phyloP scores from a whole-genome alignment of 1,140 invertebrate genomes.

The Tetramorium parvispinum region DNA sequence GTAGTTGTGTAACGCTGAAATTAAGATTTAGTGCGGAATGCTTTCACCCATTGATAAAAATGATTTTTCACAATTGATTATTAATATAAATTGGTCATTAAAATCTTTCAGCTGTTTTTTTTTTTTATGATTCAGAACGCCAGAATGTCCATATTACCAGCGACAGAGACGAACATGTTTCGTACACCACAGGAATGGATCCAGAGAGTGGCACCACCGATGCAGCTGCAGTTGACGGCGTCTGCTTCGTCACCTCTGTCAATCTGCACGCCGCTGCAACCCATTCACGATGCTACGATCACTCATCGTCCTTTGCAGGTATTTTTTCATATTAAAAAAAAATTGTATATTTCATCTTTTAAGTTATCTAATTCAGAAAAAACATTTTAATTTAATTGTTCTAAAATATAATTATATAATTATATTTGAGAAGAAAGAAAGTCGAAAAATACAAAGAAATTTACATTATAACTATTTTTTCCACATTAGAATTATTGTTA shows the following conservation, averaged over 20 bases:
- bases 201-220: slow-evolving; percentile 71
- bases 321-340: not conserved
- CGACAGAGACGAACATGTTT: slow-evolving; percentile 74
- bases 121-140: slow-evolving; percentile 70
- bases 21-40: not conserved
- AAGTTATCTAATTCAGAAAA: not conserved
- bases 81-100: not conserved
- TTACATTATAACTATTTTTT: not conserved
- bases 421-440: not conserved
- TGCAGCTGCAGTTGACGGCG: slow-evolving; percentile 78
- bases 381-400: not conserved
- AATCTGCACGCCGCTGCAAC: slow-evolving; percentile 67
- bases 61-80: not conserved
- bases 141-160: slow-evolving; percentile 76
- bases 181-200: slow-evolving; percentile 79
- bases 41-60: not conserved
- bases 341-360: not conserved
- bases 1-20: not conserved
- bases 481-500: not conserved
- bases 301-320: slow-evolving; percentile 63
- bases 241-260: slow-evolving; percentile 63
- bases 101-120: slow-evolving; percentile 3
- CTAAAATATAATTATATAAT: not conserved
- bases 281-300: slow-evolving; percentile 48
- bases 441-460: not conserved